Evolutionary conservation across 2,113 vertebrate species (phyloP).

Genomic region (Nestor notabilis): DNA sequence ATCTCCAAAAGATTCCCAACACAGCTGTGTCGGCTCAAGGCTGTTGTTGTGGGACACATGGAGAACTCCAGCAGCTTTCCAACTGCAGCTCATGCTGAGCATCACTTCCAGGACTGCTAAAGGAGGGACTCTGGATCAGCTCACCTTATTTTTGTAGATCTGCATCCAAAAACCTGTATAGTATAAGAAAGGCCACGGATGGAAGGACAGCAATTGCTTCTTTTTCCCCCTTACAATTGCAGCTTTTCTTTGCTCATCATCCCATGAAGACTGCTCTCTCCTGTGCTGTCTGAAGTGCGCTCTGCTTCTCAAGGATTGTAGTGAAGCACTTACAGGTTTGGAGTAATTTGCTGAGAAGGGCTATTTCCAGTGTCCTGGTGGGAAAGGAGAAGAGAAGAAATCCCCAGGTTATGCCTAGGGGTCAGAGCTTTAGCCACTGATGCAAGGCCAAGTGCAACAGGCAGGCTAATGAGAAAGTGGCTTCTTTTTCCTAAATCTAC

Average conservation of each 20-base stretch:
- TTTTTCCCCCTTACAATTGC: background rate
- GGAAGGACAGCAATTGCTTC: background rate
- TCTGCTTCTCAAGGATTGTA: background rate
- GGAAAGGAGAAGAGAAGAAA: background rate
- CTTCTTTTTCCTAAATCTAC: background rate
- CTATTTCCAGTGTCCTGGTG: background rate
- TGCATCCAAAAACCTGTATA: background rate
- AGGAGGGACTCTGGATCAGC: background rate
- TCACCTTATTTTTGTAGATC: background rate
- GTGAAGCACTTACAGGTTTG: background rate
- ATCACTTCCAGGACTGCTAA: background rate
- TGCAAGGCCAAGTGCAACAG: background rate
- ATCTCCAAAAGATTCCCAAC: background rate
- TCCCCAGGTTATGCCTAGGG: background rate
- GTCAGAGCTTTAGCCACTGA: background rate
- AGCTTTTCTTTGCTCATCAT: background rate
- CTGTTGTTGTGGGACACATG: rapidly evolving
- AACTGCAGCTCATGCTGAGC: rapidly evolving
- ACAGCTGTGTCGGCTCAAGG: background rate
- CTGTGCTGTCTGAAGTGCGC: background rate
- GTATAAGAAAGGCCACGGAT: background rate
- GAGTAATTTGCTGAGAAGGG: background rate
- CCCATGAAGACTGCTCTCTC: background rate
- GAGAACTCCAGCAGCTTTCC: background rate
- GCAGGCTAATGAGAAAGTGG: background rate